Conservation (phyloP, 2,797 vertebrate species). For the Pipistrellus kuhlii region DNA sequence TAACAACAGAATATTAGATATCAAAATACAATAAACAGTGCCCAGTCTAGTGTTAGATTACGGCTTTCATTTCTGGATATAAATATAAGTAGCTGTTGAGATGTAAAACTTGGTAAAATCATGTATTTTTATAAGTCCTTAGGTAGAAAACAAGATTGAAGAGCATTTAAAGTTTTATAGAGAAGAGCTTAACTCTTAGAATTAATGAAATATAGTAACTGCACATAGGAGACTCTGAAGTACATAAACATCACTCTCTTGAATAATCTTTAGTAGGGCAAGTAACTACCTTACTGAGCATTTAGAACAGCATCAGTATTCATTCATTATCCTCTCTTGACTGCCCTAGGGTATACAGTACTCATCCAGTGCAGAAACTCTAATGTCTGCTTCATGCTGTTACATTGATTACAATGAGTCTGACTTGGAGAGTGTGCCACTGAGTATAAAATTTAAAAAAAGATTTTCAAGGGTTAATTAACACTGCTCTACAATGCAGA, state of each 20-base stretch:
- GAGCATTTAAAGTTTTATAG: slow-evolving; percentile 81
- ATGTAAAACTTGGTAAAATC: slow-evolving; percentile 59
- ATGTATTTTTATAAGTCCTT: slow-evolving; percentile 69
- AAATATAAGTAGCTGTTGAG: slow-evolving; percentile 20
- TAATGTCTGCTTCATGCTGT: slow-evolving; percentile 81
- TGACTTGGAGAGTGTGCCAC: slow-evolving; percentile 74
- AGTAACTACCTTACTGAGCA: slow-evolving; percentile 71
- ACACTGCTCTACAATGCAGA: slow-evolving; percentile 36
- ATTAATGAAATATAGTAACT: slow-evolving; percentile 83
- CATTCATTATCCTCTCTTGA: slow-evolving; percentile 78
- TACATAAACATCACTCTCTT: slow-evolving; percentile 79
- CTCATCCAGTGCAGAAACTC: slow-evolving; percentile 71
- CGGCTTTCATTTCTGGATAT: slow-evolving; percentile 26
- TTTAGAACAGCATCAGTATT: slow-evolving; percentile 77
- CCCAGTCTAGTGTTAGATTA: background rate
- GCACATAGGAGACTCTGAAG: slow-evolving; percentile 72
- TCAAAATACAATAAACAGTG: slow-evolving; percentile 43
- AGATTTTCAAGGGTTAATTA: slow-evolving; percentile 80
- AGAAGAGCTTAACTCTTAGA: slow-evolving; percentile 78
- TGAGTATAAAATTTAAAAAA: slow-evolving; percentile 69
- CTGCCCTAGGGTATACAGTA: slow-evolving; percentile 72
- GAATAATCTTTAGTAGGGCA: slow-evolving; percentile 82
- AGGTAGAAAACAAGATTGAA: slow-evolving; percentile 74
- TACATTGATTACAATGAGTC: slow-evolving; percentile 80
- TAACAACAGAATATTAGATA: slow-evolving; percentile 56